Evolutionary conservation across 2,113 vertebrate species (phyloP), one percentile per base, ranked within the genome.

Genomic region (Daubentonia madagascariensis): DNA sequence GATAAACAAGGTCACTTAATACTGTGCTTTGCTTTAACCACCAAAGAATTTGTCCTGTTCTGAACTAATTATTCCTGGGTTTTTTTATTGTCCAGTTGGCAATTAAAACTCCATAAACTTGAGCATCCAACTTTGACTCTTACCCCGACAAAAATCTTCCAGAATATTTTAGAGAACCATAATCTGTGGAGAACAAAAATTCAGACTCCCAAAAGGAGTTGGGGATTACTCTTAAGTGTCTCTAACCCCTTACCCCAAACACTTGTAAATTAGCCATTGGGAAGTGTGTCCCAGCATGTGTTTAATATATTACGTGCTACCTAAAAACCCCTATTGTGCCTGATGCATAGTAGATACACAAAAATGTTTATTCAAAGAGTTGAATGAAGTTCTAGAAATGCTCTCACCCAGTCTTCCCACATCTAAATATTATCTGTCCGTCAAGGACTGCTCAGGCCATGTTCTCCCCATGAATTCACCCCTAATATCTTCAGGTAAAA

Each of bases 131-230:
- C 89, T 79, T 86, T 95, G 72, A 22, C 68, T 97, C 54, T 89
- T 83, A 76, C 20, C 28, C 68, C 75, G 35, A 89, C 32, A 63
- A n/a, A 75, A 61, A 30, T 87, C 50, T 86, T 92, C 12, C 75
- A 86, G 61, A 94, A 57, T 85, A 88, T 95, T 96, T 94, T 87
- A 88, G 45, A 83, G 63, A 87, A 61, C 23, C 20, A 25, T 76
- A 48, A 68, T 68, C 52, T 92, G n/a, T 97, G 20, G 63, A 92
- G 73, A 89, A 70, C 16, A 84, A 84, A 93, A 91, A 30, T 30
- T 89, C 37, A 22, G 25, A 67, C 59, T 88, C 40, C 23, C n/a
- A 12, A 84, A 76, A 92, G 73, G 81, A 93, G n/a, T 85, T 50
- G 3, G 81, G 28, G 35, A 10, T 94, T 45, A 80, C 57, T 88